Evolutionary conservation across 2,888 invertebrate genomes (phyloP).

Genomic region (Calameuta pallipes): DNA sequence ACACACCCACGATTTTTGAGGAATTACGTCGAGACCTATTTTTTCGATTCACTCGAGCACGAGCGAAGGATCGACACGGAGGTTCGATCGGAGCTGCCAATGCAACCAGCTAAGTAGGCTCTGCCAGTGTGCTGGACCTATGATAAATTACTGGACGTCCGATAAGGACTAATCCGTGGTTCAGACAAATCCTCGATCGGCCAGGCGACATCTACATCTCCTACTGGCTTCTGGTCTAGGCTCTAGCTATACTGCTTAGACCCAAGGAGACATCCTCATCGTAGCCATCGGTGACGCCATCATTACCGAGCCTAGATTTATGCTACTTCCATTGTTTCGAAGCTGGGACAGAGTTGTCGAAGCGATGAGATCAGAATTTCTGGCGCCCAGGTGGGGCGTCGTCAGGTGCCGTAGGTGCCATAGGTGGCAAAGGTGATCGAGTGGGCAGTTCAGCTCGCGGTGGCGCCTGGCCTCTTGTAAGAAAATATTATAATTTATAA

Average conservation of each 20-base stretch:
- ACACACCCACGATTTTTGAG: too few relatives aligned
- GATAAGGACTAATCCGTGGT: constrained; percentile 19
- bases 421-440: too few relatives aligned
- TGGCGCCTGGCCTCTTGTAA: constrained; percentile 5
- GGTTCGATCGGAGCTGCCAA: too few relatives aligned
- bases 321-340: constrained; percentile 25
- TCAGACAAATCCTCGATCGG: constrained; percentile 24
- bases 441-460: not conserved
- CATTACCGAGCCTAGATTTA: constrained; percentile 26
- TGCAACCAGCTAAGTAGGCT: too few relatives aligned
- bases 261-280: too few relatives aligned
- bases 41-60: too few relatives aligned
- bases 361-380: not conserved
- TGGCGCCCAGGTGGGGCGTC: constrained; percentile 4
- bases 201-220: constrained; percentile 29
- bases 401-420: not conserved
- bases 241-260: too few relatives aligned
- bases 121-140: not conserved
- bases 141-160: not conserved
- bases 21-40: too few relatives aligned
- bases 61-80: too few relatives aligned
- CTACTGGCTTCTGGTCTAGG: constrained; percentile 10
- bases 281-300: too few relatives aligned
- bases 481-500: constrained; percentile 8
- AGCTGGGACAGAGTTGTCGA: constrained; percentile 12